Percentiles rank a stretch among this genome's conserved stretches.
phyloP scores from a whole-genome alignment of 2,797 vertebrate species.

The Hapalemur alaotrensis region DNA sequence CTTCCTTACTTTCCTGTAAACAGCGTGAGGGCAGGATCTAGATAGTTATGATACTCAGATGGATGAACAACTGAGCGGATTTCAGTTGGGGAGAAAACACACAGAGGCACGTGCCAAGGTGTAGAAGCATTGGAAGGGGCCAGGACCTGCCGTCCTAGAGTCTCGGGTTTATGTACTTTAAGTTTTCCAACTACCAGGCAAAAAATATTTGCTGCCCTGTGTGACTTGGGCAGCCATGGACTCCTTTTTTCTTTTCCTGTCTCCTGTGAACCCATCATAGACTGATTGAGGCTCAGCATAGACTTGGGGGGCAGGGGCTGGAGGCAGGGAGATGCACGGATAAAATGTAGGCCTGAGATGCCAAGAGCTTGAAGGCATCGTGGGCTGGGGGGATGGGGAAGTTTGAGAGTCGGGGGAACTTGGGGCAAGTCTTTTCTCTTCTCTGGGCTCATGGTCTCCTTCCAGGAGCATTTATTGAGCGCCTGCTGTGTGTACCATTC shows the following conservation, averaged over 20 bases:
- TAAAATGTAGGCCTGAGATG: background rate
- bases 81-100: background rate
- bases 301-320: background rate
- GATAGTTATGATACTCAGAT: background rate
- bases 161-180: background rate
- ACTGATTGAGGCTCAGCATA: background rate
- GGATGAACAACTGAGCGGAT: background rate
- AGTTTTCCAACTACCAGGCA: background rate
- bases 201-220: background rate
- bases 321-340: background rate
- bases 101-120: background rate
- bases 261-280: background rate
- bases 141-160: background rate
- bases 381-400: background rate
- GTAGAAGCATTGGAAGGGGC: background rate
- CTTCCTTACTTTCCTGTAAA: background rate
- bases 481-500: background rate
- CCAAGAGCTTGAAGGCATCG: background rate
- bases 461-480: background rate
- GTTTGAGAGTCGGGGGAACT: background rate
- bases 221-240: fast-evolving
- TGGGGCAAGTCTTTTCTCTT: background rate
- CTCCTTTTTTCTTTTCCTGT: background rate
- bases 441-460: background rate
- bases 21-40: background rate